Conservation (phyloP, 2,888 invertebrate species). For the Tiphia femorata region DNA sequence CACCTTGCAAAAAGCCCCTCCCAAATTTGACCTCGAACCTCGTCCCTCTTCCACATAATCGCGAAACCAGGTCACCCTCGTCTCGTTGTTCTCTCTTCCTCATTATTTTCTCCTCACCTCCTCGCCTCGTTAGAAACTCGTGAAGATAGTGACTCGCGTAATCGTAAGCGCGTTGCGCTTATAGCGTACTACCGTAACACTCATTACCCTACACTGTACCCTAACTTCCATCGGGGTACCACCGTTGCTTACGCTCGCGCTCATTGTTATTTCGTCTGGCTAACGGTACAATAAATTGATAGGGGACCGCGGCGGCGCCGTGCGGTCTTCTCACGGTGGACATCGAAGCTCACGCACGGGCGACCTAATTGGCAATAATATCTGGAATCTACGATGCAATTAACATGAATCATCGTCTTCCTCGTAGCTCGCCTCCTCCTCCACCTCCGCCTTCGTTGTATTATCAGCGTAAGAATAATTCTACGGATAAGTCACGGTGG, state of each 20-base stretch:
- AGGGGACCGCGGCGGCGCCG: neutral
- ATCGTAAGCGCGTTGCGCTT: conserved; percentile 26
- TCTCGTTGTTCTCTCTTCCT: neutral
- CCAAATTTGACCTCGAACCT: too few relatives aligned
- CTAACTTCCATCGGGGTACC: conserved; percentile 13
- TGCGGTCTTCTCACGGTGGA: conserved; percentile 37
- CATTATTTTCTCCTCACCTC: neutral
- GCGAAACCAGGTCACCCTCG: conserved; percentile 1
- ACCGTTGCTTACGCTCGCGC: conserved; percentile 10
- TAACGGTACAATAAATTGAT: conserved; percentile 36
- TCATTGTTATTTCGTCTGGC: conserved; percentile 22
- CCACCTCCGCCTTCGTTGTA: too few relatives aligned
- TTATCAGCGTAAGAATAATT: too few relatives aligned
- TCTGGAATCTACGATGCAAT: conserved; percentile 14
- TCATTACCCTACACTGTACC: conserved; percentile 18
- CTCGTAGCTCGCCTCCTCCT: too few relatives aligned
- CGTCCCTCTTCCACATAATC: too few relatives aligned
- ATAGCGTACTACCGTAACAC: conserved; percentile 14
- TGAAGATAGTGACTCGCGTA: conserved; percentile 9
- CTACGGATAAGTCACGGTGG: too few relatives aligned
- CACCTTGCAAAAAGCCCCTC: too few relatives aligned
- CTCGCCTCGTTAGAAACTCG: conserved; percentile 15
- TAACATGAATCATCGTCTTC: conserved; percentile 20
- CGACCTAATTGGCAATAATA: conserved; percentile 15
- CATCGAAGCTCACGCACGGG: conserved; percentile 4